phyloP scores from a whole-genome alignment of 2,888 invertebrate species.

The Calameuta idolon region DNA sequence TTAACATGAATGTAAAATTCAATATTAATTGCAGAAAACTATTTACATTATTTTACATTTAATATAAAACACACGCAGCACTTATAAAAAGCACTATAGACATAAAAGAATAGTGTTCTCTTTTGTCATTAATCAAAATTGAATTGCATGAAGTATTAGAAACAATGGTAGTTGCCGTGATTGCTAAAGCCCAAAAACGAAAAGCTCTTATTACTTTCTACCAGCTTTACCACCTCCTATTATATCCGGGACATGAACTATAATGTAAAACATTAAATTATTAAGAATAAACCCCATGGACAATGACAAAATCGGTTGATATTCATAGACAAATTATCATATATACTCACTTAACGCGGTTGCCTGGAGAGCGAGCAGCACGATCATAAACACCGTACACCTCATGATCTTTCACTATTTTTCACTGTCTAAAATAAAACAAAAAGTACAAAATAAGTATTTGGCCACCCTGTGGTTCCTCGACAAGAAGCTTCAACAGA shows the following conservation, averaged over 20 bases:
- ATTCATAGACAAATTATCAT: slow-evolving; percentile 16
- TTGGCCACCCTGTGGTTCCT: not conserved
- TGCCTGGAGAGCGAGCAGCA: slow-evolving; percentile 49
- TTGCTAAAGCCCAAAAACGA: not conserved
- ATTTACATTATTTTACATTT: not conserved
- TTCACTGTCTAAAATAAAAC: slow-evolving; percentile 37
- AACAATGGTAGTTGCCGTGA: not conserved
- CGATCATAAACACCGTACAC: slow-evolving; percentile 48
- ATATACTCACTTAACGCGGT: slow-evolving; percentile 56
- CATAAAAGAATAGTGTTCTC: not conserved
- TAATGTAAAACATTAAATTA: slow-evolving; percentile 42
- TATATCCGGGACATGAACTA: slow-evolving; percentile 52
- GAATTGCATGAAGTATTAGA: not conserved
- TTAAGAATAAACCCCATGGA: not conserved
- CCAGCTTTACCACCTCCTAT: slow-evolving; percentile 43
- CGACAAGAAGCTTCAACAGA: not conserved
- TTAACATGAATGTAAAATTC: not conserved
- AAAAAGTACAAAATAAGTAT: slow-evolving; percentile 5
- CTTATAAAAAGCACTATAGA: not conserved
- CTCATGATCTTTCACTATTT: slow-evolving; percentile 43
- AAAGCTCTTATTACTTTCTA: slow-evolving; percentile 1
- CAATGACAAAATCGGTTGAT: not conserved
- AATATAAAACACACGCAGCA: not conserved
- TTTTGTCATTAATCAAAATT: not conserved
- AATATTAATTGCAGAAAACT: not conserved